Percentiles rank a stretch among this genome's conserved stretches.
phyloP scores from a whole-genome alignment of 2,113 vertebrate genomes.

The Lamprotornis superbus region DNA sequence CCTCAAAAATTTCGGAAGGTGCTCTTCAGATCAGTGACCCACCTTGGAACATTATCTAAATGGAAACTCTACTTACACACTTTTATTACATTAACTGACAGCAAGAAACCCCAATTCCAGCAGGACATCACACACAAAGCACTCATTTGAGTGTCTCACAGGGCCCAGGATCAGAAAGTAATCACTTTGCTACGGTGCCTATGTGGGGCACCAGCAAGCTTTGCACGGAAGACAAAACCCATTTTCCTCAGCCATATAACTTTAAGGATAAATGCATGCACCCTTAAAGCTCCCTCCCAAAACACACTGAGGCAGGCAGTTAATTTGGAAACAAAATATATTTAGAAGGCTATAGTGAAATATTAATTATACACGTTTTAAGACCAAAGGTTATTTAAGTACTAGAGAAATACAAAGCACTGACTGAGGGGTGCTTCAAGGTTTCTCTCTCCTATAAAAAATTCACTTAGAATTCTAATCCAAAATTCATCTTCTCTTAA shows the following conservation, averaged over 20 bases:
- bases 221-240: neutral
- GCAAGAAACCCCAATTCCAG: neutral
- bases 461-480: neutral
- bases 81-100: neutral
- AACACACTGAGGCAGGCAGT: neutral
- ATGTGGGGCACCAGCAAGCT: neutral
- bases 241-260: neutral
- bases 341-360: neutral
- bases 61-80: neutral
- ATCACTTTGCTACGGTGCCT: neutral
- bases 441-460: neutral
- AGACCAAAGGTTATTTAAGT: neutral
- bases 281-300: neutral
- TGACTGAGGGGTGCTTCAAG: neutral
- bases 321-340: neutral
- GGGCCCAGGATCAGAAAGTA: neutral
- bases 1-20: neutral
- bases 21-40: neutral
- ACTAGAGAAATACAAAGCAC: neutral
- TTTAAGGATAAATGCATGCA: neutral
- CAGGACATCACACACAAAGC: neutral
- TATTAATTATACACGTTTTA: neutral
- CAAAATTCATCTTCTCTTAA: conserved; percentile 7
- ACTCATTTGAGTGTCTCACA: neutral
- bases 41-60: neutral